These are phyloP conservation scores for Arrhamphus sclerolepis DNA, from an alignment of 2,797 vertebrate genomes.

Conservation along the genomic window DNA sequence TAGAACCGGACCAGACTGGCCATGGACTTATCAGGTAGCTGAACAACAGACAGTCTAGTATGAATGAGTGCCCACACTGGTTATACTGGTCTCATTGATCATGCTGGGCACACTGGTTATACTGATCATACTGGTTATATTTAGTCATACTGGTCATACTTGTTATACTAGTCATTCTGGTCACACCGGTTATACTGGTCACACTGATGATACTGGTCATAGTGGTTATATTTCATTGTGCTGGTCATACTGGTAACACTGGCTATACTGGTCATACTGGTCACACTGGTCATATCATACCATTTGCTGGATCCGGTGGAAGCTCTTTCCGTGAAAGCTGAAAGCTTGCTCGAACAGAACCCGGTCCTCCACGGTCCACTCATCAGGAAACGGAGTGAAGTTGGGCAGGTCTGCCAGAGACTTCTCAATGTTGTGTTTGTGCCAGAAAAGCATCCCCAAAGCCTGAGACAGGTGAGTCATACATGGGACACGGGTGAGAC, in stretches of 20 bases:
- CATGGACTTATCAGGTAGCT: constrained; percentile 96
- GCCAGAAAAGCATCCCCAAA: constrained; percentile 98
- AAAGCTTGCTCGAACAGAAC: constrained; percentile 97
- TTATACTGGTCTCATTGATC: not conserved
- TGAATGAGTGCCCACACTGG: not conserved
- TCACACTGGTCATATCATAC: constrained; percentile 59
- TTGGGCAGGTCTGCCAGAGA: constrained; percentile 95
- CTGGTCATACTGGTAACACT: no score
- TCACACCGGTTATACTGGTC: no score
- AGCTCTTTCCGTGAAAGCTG: constrained; percentile 97
- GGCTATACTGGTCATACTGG: not conserved
- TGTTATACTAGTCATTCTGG: not conserved
- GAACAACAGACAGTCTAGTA: constrained; percentile 1
- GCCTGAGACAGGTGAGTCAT: constrained; percentile 75
- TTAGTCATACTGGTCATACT: no score
- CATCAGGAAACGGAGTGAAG: constrained; percentile 97
- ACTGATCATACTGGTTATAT: no score
- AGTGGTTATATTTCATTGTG: no score
- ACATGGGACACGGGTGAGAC: not conserved
- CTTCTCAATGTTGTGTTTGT: constrained; percentile 97
- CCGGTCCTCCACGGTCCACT: constrained; percentile 97
- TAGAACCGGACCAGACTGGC: constrained; percentile 95
- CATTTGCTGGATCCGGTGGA: constrained; percentile 98
- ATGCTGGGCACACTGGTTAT: no score
- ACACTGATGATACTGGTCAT: no score